A percentile compares a stretch with the other conserved stretches of the same genome.
Evolutionary conservation across 2,113 vertebrate genomes (phyloP).

Genomic region (Entomyzon cyanotis): DNA sequence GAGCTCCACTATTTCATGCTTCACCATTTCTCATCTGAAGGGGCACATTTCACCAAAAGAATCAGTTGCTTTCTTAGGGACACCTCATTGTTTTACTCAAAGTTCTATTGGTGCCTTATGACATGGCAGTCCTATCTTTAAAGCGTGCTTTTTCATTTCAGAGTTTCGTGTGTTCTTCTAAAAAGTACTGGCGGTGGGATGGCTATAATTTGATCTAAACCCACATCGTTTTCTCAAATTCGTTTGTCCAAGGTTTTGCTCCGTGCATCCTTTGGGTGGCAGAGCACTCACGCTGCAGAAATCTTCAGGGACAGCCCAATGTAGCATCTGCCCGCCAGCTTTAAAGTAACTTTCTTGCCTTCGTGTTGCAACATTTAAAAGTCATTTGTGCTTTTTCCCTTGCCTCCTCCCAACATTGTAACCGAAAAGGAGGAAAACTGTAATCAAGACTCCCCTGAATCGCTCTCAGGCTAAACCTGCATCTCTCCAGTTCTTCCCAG

Average conservation of each 20-base stretch:
- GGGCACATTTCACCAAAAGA: neutral
- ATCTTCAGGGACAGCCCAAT: accelerated
- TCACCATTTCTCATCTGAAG: neutral
- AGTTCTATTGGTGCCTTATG: neutral
- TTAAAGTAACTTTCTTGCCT: neutral
- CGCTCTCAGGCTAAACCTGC: no score
- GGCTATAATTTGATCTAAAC: neutral
- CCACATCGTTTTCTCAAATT: neutral
- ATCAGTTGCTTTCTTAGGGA: neutral
- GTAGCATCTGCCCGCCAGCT: neutral
- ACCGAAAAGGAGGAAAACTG: neutral
- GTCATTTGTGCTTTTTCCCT: neutral
- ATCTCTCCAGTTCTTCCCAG: neutral
- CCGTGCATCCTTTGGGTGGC: constrained; percentile 65
- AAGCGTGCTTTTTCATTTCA: neutral
- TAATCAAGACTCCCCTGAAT: neutral
- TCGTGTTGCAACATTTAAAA: neutral
- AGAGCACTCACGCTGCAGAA: neutral
- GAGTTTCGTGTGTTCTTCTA: neutral
- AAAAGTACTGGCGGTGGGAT: neutral
- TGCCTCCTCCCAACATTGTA: neutral
- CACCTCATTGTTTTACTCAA: neutral
- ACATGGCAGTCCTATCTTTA: neutral
- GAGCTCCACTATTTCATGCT: neutral
- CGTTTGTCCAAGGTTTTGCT: constrained; percentile 9